These are phyloP conservation scores for Spatula versicolor DNA, from an alignment of 2,797 vertebrate species.

Conservation along the genomic window DNA sequence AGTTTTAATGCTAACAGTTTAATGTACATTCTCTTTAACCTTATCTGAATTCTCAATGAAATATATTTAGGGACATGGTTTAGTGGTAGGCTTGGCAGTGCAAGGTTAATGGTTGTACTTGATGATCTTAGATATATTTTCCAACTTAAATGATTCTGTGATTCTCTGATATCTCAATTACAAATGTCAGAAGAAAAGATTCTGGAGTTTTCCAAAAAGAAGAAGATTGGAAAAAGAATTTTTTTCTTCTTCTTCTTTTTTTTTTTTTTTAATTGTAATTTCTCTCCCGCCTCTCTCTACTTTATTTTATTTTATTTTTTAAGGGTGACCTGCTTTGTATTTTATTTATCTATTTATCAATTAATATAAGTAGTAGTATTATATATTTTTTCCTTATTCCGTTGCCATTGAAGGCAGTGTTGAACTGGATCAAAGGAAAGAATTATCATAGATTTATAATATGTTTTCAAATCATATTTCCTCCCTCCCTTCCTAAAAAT, in stretches of 20 bases:
- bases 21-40: background rate
- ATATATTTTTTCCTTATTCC: background rate
- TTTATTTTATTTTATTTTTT: no score
- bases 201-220: background rate
- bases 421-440: background rate
- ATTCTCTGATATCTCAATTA: background rate
- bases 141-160: no score
- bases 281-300: background rate
- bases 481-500: constrained; percentile 4
- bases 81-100: no score
- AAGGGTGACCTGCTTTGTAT: no score
- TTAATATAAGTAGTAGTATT: no score
- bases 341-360: no score
- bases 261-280: background rate
- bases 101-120: no score
- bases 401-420: background rate
- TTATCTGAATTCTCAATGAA: background rate
- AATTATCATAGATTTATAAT: background rate
- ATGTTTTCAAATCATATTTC: constrained; percentile 16
- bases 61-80: background rate
- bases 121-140: no score
- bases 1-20: background rate
- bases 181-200: background rate
- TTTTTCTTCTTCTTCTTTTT: background rate
- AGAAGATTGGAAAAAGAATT: background rate